These are phyloP conservation scores for Prionace glauca DNA, from an alignment of 2,797 vertebrate genomes.

Conservation along the genomic window DNA sequence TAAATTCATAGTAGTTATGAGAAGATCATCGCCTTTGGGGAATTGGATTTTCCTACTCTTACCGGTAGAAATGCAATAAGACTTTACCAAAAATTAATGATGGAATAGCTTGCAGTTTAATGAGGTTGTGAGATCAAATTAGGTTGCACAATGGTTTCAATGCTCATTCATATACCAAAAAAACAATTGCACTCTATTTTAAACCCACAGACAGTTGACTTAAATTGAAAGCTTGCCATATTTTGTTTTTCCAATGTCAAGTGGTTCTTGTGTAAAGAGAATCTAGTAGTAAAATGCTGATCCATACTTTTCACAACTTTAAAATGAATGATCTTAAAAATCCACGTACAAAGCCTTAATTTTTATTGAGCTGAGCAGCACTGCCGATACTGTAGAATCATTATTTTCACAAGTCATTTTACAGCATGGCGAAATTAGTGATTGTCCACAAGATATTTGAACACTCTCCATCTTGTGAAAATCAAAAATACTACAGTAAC, in stretches of 20 bases:
- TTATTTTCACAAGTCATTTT: constrained; percentile 37
- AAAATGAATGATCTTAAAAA: constrained; percentile 12
- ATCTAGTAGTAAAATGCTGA: background rate
- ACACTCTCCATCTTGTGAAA: constrained; percentile 27
- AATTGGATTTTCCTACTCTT: background rate
- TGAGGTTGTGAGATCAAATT: background rate
- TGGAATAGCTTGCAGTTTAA: background rate
- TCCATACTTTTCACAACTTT: background rate
- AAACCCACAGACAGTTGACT: background rate
- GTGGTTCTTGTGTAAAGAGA: background rate
- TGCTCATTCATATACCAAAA: background rate
- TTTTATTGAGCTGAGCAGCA: constrained; percentile 38
- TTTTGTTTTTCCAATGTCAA: background rate
- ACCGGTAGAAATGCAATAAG: background rate
- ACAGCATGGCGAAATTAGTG: background rate
- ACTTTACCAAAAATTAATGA: background rate
- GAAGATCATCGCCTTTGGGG: background rate
- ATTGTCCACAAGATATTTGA: constrained; percentile 14
- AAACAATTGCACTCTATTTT: background rate
- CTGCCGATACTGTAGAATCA: constrained; percentile 32
- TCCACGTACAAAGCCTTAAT: background rate
- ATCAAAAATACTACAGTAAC: constrained; percentile 37
- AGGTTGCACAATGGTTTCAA: background rate
- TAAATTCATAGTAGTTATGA: background rate
- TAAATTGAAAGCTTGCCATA: background rate